Evolutionary conservation across 2,888 invertebrate species (phyloP), one percentile per base, ranked within the genome.

Genomic region (Lacanobia wlatinum): DNA sequence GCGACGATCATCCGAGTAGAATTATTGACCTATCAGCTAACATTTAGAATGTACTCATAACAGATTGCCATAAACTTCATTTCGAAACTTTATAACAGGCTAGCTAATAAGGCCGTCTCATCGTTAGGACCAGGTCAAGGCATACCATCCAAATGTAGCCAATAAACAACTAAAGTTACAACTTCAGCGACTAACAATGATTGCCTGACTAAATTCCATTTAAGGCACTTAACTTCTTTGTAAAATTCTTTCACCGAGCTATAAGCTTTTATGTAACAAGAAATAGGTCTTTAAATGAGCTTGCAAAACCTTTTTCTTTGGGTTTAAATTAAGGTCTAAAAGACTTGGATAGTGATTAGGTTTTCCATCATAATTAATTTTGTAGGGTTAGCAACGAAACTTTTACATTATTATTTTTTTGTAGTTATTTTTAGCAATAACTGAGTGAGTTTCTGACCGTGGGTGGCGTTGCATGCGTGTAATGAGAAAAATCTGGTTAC

Each of bases 171-270:
- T 58, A 40, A 74, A 69, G 53, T 66, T 71, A 80, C 23, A 67
- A 40, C 18, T 73, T 53, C n/a, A 34, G 58, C 69, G 23, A 71
- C 65, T 73, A 73, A 79, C 67, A 58, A 79, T 72, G 63, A 82
- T 79, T 72, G 73, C 81, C 73, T 81, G 72, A 71, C 70, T 58
- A 71, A 50, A 58, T 62, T 12, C 46, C 78, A 66, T 84, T 75
- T 67, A 71, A 56, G 56, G 52, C 40, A 64, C 52, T 71, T 80
- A 73, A 73, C n/a, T 55, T 65, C 52, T 64, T 73, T 69, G 48
- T 62, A 34, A 55, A 62, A 70, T 61, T 66, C 65, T 59, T 52
- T 40, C 10, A 78, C 28, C 18, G 18, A 48, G 23, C 60, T 70
- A 21, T 73, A 55, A 53, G 34, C 46, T 70, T 64, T 23, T 61